phyloP scores from a whole-genome alignment of 2,797 vertebrate genomes.

The Delichon dasypus region DNA sequence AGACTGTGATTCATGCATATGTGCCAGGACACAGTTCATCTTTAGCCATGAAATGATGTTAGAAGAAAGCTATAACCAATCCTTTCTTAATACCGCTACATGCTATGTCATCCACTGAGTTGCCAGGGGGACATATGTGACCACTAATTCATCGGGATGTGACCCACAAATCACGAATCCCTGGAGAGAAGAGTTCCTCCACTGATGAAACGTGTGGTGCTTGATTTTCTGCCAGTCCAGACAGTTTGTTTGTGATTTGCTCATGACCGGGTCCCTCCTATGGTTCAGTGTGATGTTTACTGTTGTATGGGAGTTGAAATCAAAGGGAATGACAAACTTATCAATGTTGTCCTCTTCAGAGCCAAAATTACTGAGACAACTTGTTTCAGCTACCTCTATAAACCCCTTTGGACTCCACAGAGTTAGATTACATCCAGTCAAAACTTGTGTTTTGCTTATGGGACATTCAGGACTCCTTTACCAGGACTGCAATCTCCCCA shows the following conservation, averaged over 20 bases:
- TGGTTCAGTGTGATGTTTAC: not conserved
- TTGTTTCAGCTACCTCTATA: not conserved
- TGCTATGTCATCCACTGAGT: not conserved
- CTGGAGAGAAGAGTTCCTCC: not conserved
- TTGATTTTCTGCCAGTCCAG: not conserved
- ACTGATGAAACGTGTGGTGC: not conserved
- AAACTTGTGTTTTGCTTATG: not conserved
- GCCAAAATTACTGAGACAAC: not conserved
- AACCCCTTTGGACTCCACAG: not conserved
- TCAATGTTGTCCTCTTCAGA: not conserved
- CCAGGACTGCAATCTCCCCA: not conserved
- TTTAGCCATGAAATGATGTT: not conserved
- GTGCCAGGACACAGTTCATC: not conserved
- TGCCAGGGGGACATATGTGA: not conserved
- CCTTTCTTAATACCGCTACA: not conserved
- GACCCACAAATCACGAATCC: not conserved
- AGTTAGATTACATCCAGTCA: not conserved
- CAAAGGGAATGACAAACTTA: not conserved
- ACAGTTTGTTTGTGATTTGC: not conserved
- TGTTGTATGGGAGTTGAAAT: not conserved
- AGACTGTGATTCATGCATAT: not conserved
- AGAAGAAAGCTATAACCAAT: not conserved
- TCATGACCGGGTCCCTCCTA: not conserved
- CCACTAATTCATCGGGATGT: not conserved
- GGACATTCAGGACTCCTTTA: not conserved